Evolutionary conservation across 2,888 invertebrate genomes (phyloP).

Genomic region (Leptarthrus brevirostris): DNA sequence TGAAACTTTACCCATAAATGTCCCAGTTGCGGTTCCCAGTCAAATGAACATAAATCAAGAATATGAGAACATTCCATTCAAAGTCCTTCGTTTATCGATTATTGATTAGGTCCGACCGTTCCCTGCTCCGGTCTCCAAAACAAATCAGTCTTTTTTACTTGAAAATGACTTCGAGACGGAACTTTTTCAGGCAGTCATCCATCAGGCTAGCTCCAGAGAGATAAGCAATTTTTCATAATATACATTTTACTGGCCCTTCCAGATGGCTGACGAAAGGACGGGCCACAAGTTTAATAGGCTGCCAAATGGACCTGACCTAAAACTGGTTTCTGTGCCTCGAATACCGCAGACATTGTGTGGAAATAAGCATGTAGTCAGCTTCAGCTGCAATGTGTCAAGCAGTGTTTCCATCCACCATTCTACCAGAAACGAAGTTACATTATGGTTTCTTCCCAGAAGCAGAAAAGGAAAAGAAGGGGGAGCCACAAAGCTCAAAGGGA

Average conservation of each 20-base stretch:
- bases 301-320: constrained; percentile 18
- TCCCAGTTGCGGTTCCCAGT: constrained; percentile 34
- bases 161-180: constrained; percentile 28
- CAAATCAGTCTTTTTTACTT: constrained; percentile 15
- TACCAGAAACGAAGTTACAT: not conserved
- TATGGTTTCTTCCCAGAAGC: not conserved
- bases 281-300: constrained; percentile 25
- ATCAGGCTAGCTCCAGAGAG: not conserved
- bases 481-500: not conserved
- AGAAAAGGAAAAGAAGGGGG: not conserved
- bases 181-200: constrained; percentile 22
- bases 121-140: constrained; percentile 5
- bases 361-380: constrained; percentile 9
- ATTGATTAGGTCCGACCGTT: constrained; percentile 26
- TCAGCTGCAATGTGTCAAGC: constrained; percentile 35
- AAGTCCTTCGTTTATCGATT: constrained; percentile 43
- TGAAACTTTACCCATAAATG: constrained; percentile 36
- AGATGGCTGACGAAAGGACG: not conserved
- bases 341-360: constrained; percentile 6
- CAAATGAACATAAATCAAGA: constrained; percentile 46
- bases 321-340: not conserved
- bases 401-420: not conserved
- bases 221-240: constrained; percentile 40
- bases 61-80: constrained; percentile 42
- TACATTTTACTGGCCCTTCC: constrained; percentile 10